Evolutionary conservation across 2,888 invertebrate species (phyloP).

Genomic region (Villa cingulata): DNA sequence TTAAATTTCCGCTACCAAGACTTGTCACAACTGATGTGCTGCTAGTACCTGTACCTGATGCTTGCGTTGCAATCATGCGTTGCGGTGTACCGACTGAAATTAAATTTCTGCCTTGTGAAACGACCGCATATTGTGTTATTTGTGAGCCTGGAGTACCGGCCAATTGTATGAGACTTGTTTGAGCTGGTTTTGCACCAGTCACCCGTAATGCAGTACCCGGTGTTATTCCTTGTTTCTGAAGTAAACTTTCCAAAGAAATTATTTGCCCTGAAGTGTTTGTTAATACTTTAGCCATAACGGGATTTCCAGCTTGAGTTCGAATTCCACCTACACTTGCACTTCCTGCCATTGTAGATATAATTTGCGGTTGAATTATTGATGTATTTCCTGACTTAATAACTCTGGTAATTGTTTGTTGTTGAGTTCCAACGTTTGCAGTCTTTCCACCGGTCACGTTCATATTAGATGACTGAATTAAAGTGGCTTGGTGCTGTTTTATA

Average conservation of each 20-base stretch:
- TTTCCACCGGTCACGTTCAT: constrained; percentile 1
- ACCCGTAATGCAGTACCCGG: constrained; percentile 37
- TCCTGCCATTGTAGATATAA: constrained; percentile 8
- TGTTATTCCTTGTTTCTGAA: constrained; percentile 23
- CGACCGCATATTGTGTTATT: constrained; percentile 38
- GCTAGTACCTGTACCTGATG: constrained; percentile 5
- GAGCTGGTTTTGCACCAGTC: constrained; percentile 36
- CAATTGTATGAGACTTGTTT: constrained; percentile 40
- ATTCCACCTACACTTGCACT: constrained; percentile 10
- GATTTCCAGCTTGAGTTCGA: constrained; percentile 21
- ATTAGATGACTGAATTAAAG: constrained; percentile 5
- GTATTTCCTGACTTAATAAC: constrained; percentile 16
- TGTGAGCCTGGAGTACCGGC: constrained; percentile 28
- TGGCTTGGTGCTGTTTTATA: constrained; percentile 8
- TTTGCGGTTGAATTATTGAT: constrained; percentile 9
- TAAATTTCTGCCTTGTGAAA: constrained; percentile 38
- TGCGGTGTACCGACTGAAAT: constrained; percentile 26
- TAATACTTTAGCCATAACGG: constrained; percentile 57
- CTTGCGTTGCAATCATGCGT: constrained; percentile 24
- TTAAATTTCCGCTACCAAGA: constrained; percentile 13
- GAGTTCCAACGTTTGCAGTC: constrained; percentile 13
- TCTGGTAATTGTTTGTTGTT: constrained; percentile 18
- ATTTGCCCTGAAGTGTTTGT: constrained; percentile 46
- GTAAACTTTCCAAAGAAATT: constrained; percentile 30
- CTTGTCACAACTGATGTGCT: constrained; percentile 15